Conservation (phyloP, 2,888 invertebrate species). For the Tyria jacobaeae region DNA sequence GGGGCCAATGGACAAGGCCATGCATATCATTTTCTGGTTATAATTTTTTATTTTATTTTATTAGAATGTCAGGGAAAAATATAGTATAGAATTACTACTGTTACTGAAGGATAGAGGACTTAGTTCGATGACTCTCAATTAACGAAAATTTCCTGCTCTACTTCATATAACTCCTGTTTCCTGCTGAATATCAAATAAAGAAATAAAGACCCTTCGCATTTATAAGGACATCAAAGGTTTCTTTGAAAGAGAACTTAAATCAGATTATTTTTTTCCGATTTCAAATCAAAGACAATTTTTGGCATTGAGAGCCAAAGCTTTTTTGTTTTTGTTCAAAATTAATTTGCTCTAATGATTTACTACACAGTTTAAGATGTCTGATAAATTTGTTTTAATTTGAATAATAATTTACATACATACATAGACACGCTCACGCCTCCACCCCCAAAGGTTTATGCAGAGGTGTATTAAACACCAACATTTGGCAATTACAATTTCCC, state of each 20-base stretch:
- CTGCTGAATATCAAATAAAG: neutral
- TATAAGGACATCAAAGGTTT: conserved; percentile 7
- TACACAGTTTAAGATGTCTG: neutral
- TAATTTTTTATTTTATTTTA: no score
- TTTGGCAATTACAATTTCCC: no score
- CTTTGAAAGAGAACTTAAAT: conserved; percentile 5
- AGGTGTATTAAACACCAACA: no score
- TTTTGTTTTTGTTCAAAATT: conserved; percentile 8
- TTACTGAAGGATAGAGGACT: neutral
- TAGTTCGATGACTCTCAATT: neutral
- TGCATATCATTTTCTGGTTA: no score
- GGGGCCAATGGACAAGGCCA: no score
- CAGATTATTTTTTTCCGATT: conserved; percentile 10
- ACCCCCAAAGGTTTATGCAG: no score
- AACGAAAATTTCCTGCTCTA: neutral
- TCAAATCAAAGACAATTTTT: conserved; percentile 9
- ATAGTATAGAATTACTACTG: neutral
- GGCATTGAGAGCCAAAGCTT: conserved; percentile 1
- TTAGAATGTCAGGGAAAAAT: no score
- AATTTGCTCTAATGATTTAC: conserved; percentile 6
- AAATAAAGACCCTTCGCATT: conserved; percentile 3
- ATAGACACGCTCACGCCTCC: no score
- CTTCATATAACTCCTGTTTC: neutral
- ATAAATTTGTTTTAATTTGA: neutral
- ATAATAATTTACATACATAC: neutral